Base-by-base conservation (phyloP, 2,797 vertebrate species). In the Diceros bicornis region DNA sequence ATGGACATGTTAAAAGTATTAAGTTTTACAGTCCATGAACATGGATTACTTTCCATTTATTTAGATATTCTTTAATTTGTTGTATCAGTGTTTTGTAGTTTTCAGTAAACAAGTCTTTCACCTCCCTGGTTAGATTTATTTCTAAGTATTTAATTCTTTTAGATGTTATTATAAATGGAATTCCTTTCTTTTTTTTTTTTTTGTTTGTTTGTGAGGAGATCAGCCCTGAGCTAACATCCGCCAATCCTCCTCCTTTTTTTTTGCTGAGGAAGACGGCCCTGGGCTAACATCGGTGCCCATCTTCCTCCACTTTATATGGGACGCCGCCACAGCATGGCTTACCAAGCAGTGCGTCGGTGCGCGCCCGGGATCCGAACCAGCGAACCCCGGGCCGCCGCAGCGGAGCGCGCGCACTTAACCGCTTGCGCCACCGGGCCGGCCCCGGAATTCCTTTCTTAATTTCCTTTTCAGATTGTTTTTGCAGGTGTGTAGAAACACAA, bases 381-480 rank as follows among this genome's bases (percentile, higher is more conserved):
- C n/a, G n/a, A n/a, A n/a, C n/a, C n/a, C n/a, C n/a, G n/a, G n/a
- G n/a, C n/a, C n/a, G n/a, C n/a, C n/a, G n/a, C n/a, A n/a, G n/a
- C n/a, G n/a, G n/a, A n/a, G n/a, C n/a, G n/a, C n/a, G n/a, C n/a
- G n/a, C n/a, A n/a, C n/a, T n/a, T n/a, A n/a, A n/a, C n/a, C n/a
- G n/a, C n/a, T n/a, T n/a, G n/a, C n/a, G n/a, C n/a, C n/a, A n/a
- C n/a, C n/a, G n/a, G n/a, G n/a, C n/a, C n/a, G n/a, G n/a, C n/a
- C n/a, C n/a, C n/a, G 14, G 41, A 74, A 87, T 75, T 93, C 13
- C 69, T 78, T 61, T 69, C 77, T 44, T 59, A 21, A 59, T 95
- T 96, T 93, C 68, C 37, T 79, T 93, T 82, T 72, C 79, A 83
- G 69, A 32, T 86, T 69, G 8, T 66, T 95, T 52, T 59, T 71